phyloP scores from a whole-genome alignment of 2,888 invertebrate genomes.

The Cataglyphis cursor region DNA sequence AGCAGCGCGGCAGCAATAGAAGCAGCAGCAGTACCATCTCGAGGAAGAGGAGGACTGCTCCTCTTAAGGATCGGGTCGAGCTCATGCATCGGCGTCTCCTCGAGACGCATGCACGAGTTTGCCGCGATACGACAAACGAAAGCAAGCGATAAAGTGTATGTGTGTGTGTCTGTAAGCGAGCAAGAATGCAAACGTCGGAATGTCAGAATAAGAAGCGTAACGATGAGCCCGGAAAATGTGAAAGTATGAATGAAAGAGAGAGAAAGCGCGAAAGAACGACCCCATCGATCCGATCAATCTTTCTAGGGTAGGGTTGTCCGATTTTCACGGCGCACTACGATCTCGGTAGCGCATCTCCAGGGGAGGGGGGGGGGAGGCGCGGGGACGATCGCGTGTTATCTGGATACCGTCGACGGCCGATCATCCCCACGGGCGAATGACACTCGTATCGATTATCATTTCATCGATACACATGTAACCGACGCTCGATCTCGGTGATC shows the following conservation, averaged over 20 bases:
- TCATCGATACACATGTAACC: slow-evolving; percentile 26
- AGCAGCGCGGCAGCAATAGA: slow-evolving; percentile 67
- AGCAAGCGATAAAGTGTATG: slow-evolving; percentile 59
- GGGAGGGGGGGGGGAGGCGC: too few species aligned
- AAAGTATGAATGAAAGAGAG: slow-evolving; percentile 45
- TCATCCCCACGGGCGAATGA: not conserved
- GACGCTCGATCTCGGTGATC: not conserved
- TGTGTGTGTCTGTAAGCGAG: slow-evolving; percentile 63
- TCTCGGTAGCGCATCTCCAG: slow-evolving; percentile 64
- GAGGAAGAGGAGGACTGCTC: slow-evolving; percentile 68
- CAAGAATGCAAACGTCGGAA: slow-evolving; percentile 34
- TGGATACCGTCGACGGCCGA: slow-evolving; percentile 36
- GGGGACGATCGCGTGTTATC: slow-evolving; percentile 65
- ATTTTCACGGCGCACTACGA: slow-evolving; percentile 73
- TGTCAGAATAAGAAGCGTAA: slow-evolving; percentile 32
- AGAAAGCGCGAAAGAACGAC: slow-evolving; percentile 23
- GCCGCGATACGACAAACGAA: slow-evolving; percentile 72
- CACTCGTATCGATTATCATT: not conserved
- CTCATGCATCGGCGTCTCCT: slow-evolving; percentile 53
- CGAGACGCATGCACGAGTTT: slow-evolving; percentile 63
- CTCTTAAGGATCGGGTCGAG: slow-evolving; percentile 73
- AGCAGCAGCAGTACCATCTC: slow-evolving; percentile 68
- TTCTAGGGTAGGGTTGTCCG: slow-evolving; percentile 56
- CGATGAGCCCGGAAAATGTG: slow-evolving; percentile 57
- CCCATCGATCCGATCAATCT: slow-evolving; percentile 47